Conservation (phyloP, 1,140 invertebrate species). For the Coelopa frigida region DNA sequence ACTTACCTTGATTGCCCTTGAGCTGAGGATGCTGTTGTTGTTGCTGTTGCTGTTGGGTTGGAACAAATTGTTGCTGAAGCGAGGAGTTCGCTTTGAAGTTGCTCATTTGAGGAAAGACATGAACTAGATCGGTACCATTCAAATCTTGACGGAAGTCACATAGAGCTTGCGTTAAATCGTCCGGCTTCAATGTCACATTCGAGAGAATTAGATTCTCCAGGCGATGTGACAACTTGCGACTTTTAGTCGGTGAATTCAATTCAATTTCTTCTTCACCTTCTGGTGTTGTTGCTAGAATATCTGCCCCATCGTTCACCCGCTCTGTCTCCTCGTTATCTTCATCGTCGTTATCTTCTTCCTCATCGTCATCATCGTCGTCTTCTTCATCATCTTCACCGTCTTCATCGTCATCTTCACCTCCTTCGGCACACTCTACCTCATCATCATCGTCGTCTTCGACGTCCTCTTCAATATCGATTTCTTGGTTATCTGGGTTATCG, state of each 20-base stretch:
- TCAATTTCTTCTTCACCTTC: conserved; percentile 9
- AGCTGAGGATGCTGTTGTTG: conserved; percentile 15
- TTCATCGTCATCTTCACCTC: conserved; percentile 2
- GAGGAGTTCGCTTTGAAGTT: conserved; percentile 32
- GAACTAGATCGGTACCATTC: conserved; percentile 28
- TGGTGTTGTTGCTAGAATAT: background rate
- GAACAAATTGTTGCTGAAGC: conserved; percentile 30
- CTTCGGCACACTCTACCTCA: background rate
- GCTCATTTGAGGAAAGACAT: conserved; percentile 31
- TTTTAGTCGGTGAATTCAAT: conserved; percentile 22
- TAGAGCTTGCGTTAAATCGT: conserved; percentile 25
- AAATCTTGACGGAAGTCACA: conserved; percentile 37
- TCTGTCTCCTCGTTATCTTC: conserved; percentile 32
- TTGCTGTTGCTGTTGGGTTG: conserved; percentile 26
- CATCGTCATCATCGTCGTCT: conserved; percentile 6
- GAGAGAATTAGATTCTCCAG: conserved; percentile 35
- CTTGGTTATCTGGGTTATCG: conserved; percentile 17
- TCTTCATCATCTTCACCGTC: conserved; percentile 4
- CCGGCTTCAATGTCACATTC: conserved; percentile 22
- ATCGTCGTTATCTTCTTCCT: conserved; percentile 30
- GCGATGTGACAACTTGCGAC: conserved; percentile 26
- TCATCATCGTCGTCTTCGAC: conserved; percentile 12
- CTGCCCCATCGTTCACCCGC: conserved; percentile 16
- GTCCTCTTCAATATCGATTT: conserved; percentile 22
- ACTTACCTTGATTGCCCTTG: conserved; percentile 6